Base-by-base conservation (phyloP, 2,797 vertebrate species). In the Anguilla megastoma region DNA sequence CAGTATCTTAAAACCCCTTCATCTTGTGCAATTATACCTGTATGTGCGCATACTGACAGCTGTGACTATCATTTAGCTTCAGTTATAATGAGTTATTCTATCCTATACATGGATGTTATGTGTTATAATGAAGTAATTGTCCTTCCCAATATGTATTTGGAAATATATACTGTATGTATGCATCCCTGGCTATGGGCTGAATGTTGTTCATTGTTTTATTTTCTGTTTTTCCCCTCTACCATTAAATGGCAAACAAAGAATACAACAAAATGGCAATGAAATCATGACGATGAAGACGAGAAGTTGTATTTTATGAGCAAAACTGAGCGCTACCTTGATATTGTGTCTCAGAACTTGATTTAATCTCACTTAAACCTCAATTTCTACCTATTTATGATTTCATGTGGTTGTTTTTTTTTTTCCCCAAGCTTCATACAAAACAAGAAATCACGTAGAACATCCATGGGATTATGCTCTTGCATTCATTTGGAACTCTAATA, bases 21-120 rank as follows among this genome's bases (percentile, higher is more conserved):
- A 92, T 92, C 71, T 88, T 83, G 33, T 89, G 85, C 90, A 91
- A 91, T 91, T 27, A 27, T 69, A 27, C 27, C n/a, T 88, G 76
- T 79, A 52, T 74, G 24, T 76, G 86, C 50, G 41, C 87, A 71
- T 21, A 63, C 86, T 87, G 87, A 83, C 87, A 50, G 88, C 85
- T 89, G 86, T 85, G 86, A 82, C 88, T 91, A 86, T 91, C 88
- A 91, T 85, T 87, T 88, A 90, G 90, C 89, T 89, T 87, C 88
- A 90, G 90, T 89, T 89, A 85, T 24, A 45, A 80, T 45, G 10
- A 82, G 41, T 82, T 79, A 79, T 50, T 82, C 41, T 82, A 79
- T 50, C 50, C 41, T 82, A 58, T 16, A 24, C 21, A 82, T n/a
- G 41, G 2, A 48, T 48, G 6, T 50, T 48, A 21, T n/a, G 24